A percentile compares a stretch with the other conserved stretches of the same genome.
phyloP scores from a whole-genome alignment of 2,797 vertebrate species.

The Pteronotus mesoamericanus region DNA sequence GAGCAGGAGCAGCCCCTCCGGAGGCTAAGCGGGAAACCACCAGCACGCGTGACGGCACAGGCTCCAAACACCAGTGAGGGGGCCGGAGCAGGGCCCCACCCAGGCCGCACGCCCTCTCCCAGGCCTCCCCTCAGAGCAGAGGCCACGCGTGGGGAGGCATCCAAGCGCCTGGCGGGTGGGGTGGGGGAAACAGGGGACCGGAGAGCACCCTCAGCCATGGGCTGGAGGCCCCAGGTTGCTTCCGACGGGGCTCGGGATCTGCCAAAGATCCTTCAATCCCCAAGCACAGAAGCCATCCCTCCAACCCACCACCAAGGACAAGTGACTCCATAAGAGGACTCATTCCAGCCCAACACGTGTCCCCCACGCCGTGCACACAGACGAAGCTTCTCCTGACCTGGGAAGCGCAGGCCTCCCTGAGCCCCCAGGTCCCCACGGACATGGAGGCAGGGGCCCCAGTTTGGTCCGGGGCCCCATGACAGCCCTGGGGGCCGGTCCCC shows the following conservation, averaged over 20 bases:
- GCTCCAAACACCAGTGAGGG: neutral
- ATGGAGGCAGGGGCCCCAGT: neutral
- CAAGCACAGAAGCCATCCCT: neutral
- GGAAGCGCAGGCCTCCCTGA: neutral
- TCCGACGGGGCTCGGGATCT: neutral
- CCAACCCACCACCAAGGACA: accelerated
- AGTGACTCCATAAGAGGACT: neutral
- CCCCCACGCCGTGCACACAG: neutral
- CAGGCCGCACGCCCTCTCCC: neutral
- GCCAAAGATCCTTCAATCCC: neutral
- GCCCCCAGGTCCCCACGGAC: neutral
- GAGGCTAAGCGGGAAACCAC: neutral
- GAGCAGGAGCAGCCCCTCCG: neutral
- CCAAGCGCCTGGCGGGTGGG: neutral
- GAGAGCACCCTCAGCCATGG: neutral
- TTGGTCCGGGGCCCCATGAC: neutral
- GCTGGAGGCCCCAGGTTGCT: neutral
- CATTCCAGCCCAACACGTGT: neutral
- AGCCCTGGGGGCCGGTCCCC: neutral
- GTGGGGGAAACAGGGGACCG: neutral
- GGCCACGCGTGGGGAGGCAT: neutral
- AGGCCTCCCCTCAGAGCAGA: neutral
- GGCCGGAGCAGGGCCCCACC: neutral
- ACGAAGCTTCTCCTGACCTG: neutral
- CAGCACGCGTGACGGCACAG: neutral